These are phyloP conservation scores for Anas bernieri DNA, from an alignment of 2,797 vertebrate genomes.

Conservation along the genomic window DNA sequence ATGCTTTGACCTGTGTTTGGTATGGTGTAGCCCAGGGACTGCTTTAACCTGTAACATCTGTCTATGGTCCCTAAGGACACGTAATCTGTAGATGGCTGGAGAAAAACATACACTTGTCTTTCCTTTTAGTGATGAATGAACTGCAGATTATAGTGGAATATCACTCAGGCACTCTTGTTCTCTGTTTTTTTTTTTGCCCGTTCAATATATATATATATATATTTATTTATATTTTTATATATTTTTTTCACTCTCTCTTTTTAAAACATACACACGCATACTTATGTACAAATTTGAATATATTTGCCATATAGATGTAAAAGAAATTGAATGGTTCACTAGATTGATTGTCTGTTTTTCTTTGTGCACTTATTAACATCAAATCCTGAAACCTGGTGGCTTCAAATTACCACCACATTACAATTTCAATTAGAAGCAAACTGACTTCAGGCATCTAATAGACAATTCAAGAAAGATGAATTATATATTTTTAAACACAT, in stretches of 20 bases:
- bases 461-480: conserved; percentile 4
- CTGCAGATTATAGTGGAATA: no score
- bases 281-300: neutral
- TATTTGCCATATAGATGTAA: neutral
- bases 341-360: neutral
- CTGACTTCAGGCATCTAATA: neutral
- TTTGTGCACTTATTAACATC: neutral
- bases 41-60: no score
- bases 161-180: no score
- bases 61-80: no score
- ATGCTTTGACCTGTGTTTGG: no score
- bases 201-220: no score
- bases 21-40: no score
- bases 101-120: no score
- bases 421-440: conserved; percentile 3
- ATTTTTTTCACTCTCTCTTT: neutral
- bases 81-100: no score
- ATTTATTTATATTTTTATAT: no score
- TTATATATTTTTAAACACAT: neutral
- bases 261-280: neutral
- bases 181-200: no score
- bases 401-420: neutral
- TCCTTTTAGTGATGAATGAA: no score
- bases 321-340: neutral
- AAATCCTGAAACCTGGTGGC: neutral